Evolutionary conservation across 37 sponge, comb jelly and placozoan species (phyloP).

Genomic region (Oopsacas minuta): DNA sequence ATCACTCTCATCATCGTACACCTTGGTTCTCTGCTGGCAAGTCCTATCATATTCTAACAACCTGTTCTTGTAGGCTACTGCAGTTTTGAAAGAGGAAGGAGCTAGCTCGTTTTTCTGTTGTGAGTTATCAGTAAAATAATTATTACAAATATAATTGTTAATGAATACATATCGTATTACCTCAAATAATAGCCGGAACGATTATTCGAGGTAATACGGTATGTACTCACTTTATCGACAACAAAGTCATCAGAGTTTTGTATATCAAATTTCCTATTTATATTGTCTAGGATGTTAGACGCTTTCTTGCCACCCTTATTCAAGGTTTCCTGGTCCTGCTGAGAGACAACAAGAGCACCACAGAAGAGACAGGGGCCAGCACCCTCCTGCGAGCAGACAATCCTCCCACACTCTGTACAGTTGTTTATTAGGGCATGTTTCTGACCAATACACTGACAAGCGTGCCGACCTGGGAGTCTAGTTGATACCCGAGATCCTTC

Average conservation of each 20-base stretch:
- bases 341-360: conserved; percentile 66
- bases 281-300: conserved; percentile 37
- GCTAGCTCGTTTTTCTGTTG: no score
- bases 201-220: no score
- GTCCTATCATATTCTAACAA: conserved; percentile 76
- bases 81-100: conserved; percentile 35
- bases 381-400: conserved; percentile 91
- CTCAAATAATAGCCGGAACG: no score
- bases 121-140: no score
- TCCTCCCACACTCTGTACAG: conserved; percentile 76
- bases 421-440: conserved; percentile 75
- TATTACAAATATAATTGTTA: no score
- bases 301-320: conserved; percentile 50
- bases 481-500: conserved; percentile 44
- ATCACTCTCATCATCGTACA: conserved; percentile 82
- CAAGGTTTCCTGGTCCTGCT: conserved; percentile 51
- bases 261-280: conserved; percentile 39
- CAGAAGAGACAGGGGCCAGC: conserved; percentile 89
- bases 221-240: not conserved
- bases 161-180: no score
- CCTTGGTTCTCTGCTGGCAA: conserved; percentile 61
- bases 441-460: conserved; percentile 79
- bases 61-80: conserved; percentile 58
- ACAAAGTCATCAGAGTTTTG: not conserved
- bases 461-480: conserved; percentile 58